A percentile compares a stretch with the other conserved stretches of the same genome.
phyloP scores from a whole-genome alignment of 2,797 vertebrate species.

The Potorous gilbertii region DNA sequence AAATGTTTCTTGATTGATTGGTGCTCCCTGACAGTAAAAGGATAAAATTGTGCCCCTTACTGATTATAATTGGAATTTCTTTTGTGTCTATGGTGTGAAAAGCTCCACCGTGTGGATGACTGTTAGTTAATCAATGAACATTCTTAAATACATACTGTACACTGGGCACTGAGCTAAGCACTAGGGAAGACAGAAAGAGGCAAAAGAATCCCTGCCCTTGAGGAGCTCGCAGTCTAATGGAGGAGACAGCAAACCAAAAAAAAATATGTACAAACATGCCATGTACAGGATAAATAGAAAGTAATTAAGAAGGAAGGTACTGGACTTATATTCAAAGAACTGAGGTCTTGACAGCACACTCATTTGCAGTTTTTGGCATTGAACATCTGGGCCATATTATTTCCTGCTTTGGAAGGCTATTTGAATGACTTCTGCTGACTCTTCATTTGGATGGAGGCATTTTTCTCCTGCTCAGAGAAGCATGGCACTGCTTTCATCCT shows the following conservation, averaged over 20 bases:
- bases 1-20: too few relatives aligned
- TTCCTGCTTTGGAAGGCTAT: fast-evolving
- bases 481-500: slow-evolving; percentile 30
- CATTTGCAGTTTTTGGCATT: neutral
- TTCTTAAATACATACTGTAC: neutral
- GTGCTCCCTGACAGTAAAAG: slow-evolving; percentile 19
- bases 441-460: neutral
- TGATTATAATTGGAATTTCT: neutral
- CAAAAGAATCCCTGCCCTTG: too few relatives aligned
- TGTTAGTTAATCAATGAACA: neutral
- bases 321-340: slow-evolving; percentile 27
- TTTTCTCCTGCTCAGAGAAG: slow-evolving; percentile 25
- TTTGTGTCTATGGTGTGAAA: neutral
- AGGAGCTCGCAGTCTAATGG: too few relatives aligned
- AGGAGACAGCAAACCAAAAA: too few relatives aligned
- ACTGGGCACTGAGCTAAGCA: neutral
- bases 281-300: too few relatives aligned
- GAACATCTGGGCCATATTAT: neutral
- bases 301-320: neutral
- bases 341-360: neutral
- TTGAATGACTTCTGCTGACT: slow-evolving; percentile 56
- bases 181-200: too few relatives aligned
- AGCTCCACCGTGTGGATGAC: neutral
- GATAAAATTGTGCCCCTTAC: slow-evolving; percentile 15
- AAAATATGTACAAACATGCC: too few relatives aligned